A percentile compares a stretch with the other conserved stretches of the same genome.
phyloP scores from a whole-genome alignment of 2,113 vertebrate species.

The Tragelaphus buxtoni region DNA sequence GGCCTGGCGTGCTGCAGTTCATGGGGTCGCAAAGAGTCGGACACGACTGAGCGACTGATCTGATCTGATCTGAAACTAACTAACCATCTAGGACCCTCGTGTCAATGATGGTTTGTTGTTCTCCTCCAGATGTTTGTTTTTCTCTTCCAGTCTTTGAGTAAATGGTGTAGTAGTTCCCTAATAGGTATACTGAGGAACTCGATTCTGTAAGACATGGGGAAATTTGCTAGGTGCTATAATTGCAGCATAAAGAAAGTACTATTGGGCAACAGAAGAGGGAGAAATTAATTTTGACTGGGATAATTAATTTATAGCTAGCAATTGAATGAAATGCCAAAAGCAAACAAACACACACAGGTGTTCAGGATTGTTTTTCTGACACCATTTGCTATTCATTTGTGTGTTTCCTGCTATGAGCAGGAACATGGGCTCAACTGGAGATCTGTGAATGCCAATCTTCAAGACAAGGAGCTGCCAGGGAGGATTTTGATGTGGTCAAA shows the following conservation, averaged over 20 bases:
- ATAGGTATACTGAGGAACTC: background rate
- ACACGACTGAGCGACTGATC: no score
- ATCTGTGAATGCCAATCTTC: conserved; percentile 55
- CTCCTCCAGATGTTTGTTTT: background rate
- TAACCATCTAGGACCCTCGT: background rate
- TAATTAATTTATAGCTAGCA: conserved; percentile 66
- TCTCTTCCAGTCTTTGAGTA: background rate
- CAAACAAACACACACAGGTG: conserved; percentile 70
- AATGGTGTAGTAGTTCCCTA: background rate
- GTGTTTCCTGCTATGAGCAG: conserved; percentile 20
- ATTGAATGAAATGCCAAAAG: conserved; percentile 65
- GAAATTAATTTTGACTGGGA: conserved; percentile 59
- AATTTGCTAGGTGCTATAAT: background rate
- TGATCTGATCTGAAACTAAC: no score
- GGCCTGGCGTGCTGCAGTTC: no score
- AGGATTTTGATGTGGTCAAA: conserved; percentile 22
- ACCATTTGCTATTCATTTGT: conserved; percentile 53
- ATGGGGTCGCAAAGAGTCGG: no score
- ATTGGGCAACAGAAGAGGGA: background rate
- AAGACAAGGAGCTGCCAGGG: conserved; percentile 36
- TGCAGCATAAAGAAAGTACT: conserved; percentile 19
- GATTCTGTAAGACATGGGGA: background rate
- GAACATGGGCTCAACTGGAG: conserved; percentile 28
- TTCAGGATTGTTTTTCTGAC: conserved; percentile 60
- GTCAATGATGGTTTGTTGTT: background rate